Evolutionary conservation across 2,888 invertebrate species (phyloP).

Genomic region (Micoletzkya japonica): DNA sequence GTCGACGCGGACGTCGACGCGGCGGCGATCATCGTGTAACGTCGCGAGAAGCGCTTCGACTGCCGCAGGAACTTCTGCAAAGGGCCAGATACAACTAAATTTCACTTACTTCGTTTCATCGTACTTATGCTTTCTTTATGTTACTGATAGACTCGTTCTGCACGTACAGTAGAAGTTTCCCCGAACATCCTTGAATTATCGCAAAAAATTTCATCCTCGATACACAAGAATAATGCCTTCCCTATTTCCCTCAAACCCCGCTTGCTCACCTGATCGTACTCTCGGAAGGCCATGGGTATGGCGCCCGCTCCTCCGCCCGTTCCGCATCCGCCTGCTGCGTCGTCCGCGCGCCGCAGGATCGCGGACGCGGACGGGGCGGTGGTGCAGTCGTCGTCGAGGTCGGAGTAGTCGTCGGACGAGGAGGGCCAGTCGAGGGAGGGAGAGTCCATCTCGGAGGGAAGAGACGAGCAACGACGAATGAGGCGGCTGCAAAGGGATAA

Average conservation of each 20-base stretch:
- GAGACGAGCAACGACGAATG: constrained; percentile 34
- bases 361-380: too few species aligned
- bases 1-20: background rate
- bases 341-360: too few species aligned
- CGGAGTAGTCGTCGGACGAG: constrained; percentile 7
- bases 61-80: constrained; percentile 28
- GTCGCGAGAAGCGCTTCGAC: constrained; percentile 22
- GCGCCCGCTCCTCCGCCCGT: background rate
- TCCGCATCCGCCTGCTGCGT: constrained; percentile 1
- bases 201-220: too few species aligned
- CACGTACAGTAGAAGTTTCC: too few species aligned
- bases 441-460: constrained; percentile 33
- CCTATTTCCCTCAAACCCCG: background rate
- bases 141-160: too few species aligned
- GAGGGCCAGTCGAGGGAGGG: background rate
- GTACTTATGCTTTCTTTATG: too few species aligned
- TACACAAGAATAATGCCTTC: too few species aligned
- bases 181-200: too few species aligned
- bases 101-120: background rate
- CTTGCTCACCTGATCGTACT: background rate
- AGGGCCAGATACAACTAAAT: background rate
- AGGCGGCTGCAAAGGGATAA: constrained; percentile 21
- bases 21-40: background rate
- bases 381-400: constrained; percentile 2
- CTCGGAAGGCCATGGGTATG: background rate